Conservation (phyloP, 2,113 vertebrate genomes). For the Gymnarchus niloticus region DNA sequence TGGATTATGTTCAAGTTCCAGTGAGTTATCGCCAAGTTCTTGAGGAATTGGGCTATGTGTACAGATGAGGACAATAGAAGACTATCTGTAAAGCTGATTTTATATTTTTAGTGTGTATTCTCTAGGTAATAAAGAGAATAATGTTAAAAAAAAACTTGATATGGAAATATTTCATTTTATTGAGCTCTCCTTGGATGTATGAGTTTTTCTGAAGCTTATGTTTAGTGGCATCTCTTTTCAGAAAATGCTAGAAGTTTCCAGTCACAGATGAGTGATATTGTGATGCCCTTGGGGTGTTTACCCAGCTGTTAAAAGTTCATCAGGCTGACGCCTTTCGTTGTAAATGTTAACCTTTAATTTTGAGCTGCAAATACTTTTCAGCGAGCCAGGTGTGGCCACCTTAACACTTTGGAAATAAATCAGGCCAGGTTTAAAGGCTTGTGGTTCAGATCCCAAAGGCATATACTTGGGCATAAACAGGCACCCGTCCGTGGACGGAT, state of each 20-base stretch:
- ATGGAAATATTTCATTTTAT: not conserved
- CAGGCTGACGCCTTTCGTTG: not conserved
- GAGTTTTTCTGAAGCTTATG: too few relatives aligned
- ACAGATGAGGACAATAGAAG: constrained; percentile 24
- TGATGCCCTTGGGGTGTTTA: not conserved
- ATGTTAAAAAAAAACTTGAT: not conserved
- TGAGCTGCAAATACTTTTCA: not conserved
- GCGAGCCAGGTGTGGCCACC: not conserved
- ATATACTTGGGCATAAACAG: not conserved
- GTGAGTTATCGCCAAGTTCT: not conserved
- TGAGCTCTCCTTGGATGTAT: not conserved
- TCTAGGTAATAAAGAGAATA: not conserved
- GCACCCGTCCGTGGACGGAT: not conserved
- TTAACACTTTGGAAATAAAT: not conserved
- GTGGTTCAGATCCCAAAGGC: not conserved
- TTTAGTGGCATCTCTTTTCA: not conserved
- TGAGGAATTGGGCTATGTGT: not conserved
- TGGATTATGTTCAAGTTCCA: constrained; percentile 6
- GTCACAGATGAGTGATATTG: not conserved
- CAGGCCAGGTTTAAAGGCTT: not conserved
- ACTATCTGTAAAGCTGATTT: not conserved
- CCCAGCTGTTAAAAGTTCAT: not conserved
- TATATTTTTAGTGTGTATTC: not conserved
- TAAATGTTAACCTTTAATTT: not conserved
- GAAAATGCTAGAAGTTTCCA: not conserved